These are phyloP conservation scores for Labeo catla DNA, from an alignment of 2,113 vertebrate genomes.

Conservation along the genomic window DNA sequence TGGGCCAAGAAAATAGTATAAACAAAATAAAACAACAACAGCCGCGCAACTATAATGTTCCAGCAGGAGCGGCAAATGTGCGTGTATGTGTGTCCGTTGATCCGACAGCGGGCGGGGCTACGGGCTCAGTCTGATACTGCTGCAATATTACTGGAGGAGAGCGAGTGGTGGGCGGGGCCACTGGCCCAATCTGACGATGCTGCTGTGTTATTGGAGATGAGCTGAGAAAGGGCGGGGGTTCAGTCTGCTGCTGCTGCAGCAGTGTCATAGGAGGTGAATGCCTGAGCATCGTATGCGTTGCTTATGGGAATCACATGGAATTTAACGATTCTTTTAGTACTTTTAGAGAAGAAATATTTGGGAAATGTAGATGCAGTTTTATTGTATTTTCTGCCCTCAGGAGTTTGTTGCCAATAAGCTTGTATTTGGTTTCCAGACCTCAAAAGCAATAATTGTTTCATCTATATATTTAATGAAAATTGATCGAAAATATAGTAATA, in stretches of 20 bases:
- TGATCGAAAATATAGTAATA: not conserved
- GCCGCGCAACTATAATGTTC: not conserved
- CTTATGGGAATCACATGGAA: not conserved
- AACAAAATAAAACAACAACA: constrained; percentile 21
- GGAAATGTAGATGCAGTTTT: not conserved
- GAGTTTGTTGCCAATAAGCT: not conserved
- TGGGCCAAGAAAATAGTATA: not conserved
- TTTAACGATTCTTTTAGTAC: not conserved
- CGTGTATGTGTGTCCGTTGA: not conserved
- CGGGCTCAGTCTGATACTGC: not conserved
- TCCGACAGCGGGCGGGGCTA: not conserved
- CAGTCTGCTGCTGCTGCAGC: not conserved
- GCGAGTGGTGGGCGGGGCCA: not conserved
- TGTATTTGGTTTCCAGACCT: not conserved
- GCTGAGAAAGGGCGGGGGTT: constrained; percentile 3
- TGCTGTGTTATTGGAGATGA: not conserved
- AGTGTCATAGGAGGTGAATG: not conserved
- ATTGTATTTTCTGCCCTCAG: not conserved
- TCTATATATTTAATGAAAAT: not conserved
- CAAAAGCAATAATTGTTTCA: not conserved
- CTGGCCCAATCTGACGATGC: not conserved
- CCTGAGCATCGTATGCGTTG: not conserved
- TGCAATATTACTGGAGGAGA: not conserved
- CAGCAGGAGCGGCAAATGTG: not conserved
- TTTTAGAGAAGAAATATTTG: not conserved